Base-by-base conservation (phyloP, 2,888 invertebrate species). In the Notodonta ziczac region DNA sequence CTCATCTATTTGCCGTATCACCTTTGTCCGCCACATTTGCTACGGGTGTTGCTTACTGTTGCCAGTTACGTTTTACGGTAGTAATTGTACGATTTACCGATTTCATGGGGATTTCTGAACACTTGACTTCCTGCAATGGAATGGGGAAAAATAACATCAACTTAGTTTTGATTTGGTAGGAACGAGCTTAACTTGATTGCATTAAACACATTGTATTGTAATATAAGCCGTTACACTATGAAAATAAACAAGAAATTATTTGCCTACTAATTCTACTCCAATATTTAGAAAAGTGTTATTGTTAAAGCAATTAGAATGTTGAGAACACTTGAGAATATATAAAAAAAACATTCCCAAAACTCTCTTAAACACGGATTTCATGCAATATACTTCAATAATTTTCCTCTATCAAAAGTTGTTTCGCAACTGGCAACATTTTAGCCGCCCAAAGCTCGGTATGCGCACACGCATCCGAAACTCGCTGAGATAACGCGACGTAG, bases 401-500 rank as follows among this genome's bases (percentile, higher is more conserved):
- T 61, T 16, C 44, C 57, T n/a, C 50, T 46, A 7, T 56, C 56
- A 58, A 13, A 52, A 59, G 60, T 46, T 52, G 53, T 58, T 62
- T 46, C 53, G 48, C 52, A 59, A 58, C 50, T 57, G 73, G 80
- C 77, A 61, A 65, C 83, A 82, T 85, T 75, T 83, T 87, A 85
- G 78, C 65, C 57, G 60, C 78, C 67, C 73, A 65, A 76, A 66
- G 75, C 62, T 67, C 59, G 80, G 85, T 83, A 84, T 82, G 82
- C 76, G 66, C 63, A 60, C 66, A 62, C 67, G 63, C 75, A 80
- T 77, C 69, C 63, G 62, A 76, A 76, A 77, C 70, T 73, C 42
- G 62, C 62, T 64, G 63, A 68, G 70, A 73, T 76, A 73, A 82
- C 78, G 78, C 32, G 13, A 75, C 69, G 59, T 77, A 81, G 77